These are phyloP conservation scores for Psittacula echo DNA, from an alignment of 2,797 vertebrate genomes.

Conservation along the genomic window DNA sequence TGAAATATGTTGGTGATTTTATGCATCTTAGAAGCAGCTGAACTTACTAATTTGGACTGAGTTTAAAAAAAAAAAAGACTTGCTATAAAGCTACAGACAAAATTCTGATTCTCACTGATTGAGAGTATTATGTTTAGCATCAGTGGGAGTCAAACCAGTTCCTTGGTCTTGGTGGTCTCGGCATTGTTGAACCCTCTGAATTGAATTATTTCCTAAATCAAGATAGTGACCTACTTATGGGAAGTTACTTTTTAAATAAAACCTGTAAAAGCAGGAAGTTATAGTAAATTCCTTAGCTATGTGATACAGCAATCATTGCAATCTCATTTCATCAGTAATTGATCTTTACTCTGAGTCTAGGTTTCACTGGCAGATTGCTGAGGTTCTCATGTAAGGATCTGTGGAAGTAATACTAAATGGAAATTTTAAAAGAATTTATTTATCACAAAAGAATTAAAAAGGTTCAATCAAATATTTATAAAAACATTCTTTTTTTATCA, in stretches of 20 bases:
- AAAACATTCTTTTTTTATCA: neutral
- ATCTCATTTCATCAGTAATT: neutral
- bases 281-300: neutral
- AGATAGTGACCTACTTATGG: neutral
- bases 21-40: neutral
- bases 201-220: neutral
- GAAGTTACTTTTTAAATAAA: neutral
- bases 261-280: neutral
- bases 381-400: neutral
- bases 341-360: neutral
- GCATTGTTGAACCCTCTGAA: neutral
- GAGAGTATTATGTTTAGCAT: neutral
- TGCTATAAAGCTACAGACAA: neutral
- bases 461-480: neutral
- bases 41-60: neutral
- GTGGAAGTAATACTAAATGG: neutral
- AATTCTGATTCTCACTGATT: neutral
- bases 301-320: neutral
- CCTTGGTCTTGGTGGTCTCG: neutral
- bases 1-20: neutral
- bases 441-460: neutral
- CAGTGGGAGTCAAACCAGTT: neutral
- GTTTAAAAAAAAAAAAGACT: neutral
- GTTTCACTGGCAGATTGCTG: neutral
- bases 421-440: neutral